Evolutionary conservation across 2,888 invertebrate species (phyloP).

Genomic region (Cataglyphis rosenhaueri): DNA sequence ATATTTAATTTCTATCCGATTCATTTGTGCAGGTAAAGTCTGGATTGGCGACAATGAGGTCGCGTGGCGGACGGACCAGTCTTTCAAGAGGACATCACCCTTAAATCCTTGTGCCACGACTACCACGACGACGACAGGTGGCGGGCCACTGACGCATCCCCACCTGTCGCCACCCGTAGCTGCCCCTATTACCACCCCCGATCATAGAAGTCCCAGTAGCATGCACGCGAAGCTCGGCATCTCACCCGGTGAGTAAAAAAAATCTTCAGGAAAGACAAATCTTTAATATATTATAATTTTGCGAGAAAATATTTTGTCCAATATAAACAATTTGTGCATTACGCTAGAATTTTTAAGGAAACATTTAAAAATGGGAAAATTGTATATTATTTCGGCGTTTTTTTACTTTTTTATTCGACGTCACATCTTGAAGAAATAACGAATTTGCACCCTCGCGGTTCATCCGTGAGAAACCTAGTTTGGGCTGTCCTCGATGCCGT

Average conservation of each 20-base stretch:
- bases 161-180: constrained; percentile 83
- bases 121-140: constrained; percentile 79
- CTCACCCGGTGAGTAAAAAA: constrained; percentile 80
- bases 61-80: constrained; percentile 83
- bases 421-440: constrained; percentile 12
- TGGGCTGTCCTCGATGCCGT: constrained; percentile 56
- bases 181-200: constrained; percentile 81
- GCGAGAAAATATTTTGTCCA: neutral
- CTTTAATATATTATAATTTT: neutral
- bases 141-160: constrained; percentile 79
- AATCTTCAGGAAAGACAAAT: neutral
- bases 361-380: neutral
- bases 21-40: constrained; percentile 79
- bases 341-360: neutral
- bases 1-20: neutral
- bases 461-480: constrained; percentile 32
- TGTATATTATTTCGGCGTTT: neutral
- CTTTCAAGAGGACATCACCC: constrained; percentile 81
- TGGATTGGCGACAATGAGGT: constrained; percentile 83
- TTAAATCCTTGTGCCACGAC: constrained; percentile 76
- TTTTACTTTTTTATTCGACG: neutral
- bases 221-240: constrained; percentile 82
- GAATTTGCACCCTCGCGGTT: constrained; percentile 1
- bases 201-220: constrained; percentile 81
- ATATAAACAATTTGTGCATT: neutral